These are phyloP conservation scores for Eilema sororculum DNA, from an alignment of 2,888 invertebrate genomes.

Conservation along the genomic window DNA sequence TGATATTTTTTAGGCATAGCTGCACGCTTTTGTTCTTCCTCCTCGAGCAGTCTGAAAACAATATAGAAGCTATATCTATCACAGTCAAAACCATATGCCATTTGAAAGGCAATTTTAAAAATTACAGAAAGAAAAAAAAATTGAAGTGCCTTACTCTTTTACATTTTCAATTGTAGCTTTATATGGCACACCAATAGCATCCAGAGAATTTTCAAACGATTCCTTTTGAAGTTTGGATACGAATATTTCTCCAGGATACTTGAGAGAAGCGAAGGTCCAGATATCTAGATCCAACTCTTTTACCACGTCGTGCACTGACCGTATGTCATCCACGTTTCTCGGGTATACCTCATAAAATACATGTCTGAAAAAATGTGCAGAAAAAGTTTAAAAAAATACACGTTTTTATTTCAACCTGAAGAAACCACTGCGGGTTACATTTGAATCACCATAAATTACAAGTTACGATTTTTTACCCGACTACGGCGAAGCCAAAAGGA, in stretches of 20 bases:
- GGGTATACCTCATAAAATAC: conserved; percentile 65
- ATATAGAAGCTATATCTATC: not conserved
- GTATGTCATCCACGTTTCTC: conserved; percentile 53
- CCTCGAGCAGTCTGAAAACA: conserved; percentile 56
- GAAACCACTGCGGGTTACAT: too few relatives aligned
- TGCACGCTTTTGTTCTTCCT: conserved; percentile 61
- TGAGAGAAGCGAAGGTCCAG: conserved; percentile 63
- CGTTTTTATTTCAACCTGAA: too few relatives aligned
- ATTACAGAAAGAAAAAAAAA: not conserved
- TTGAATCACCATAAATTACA: too few relatives aligned
- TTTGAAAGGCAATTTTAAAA: not conserved
- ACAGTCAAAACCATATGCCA: too few relatives aligned
- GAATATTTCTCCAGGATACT: conserved; percentile 59
- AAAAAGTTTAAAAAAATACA: too few relatives aligned
- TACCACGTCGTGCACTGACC: conserved; percentile 58
- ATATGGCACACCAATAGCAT: conserved; percentile 54
- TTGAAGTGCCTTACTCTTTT: conserved; percentile 63
- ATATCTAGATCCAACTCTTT: conserved; percentile 58
- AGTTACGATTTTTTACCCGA: too few relatives aligned
- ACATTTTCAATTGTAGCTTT: conserved; percentile 62
- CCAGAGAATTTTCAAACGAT: conserved; percentile 56
- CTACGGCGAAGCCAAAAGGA: too few relatives aligned
- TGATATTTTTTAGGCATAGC: not conserved
- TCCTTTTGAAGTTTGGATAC: conserved; percentile 57
- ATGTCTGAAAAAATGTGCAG: conserved; percentile 63